Base-by-base conservation (phyloP, 2,113 vertebrate species). In the Uropsilus gracilis region DNA sequence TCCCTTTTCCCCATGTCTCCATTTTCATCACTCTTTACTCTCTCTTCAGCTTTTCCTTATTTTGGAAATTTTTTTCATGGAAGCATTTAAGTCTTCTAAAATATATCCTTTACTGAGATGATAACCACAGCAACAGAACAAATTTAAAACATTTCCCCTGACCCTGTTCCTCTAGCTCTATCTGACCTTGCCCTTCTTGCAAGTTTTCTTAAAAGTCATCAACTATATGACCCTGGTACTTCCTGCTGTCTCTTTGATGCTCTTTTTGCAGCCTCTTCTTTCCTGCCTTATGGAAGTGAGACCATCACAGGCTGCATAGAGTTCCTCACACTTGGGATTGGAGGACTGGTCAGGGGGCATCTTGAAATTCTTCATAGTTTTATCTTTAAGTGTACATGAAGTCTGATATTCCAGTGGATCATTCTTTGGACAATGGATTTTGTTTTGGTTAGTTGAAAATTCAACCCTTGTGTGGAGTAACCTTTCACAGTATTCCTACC, bases 311-410 rank as follows among this genome's bases (percentile, higher is more conserved):
- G 10, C 22, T 9, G 1, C 24, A 64, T 7, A 42, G 12, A 44
- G 9, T 4, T 42, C 1, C 24, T 1, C 0, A 0, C 2, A 1
- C 8, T 14, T 48, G 46, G 18, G 42, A 5, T 42, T 37, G 46
- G 20, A 44, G 8, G 22, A 34, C n/a, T 6, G 10, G 30, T n/a
- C 1, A 0, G 17, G 50, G 18, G 11, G 22, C 42, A 34, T 80
- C 13, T 46, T 76, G 69, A 87, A 46, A 32, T 89, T 86, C 48
- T 94, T 72, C 0, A 3, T 46, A 39, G 39, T 72, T 75, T 88
- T 73, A n/a, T 75, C 18, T 57, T 88, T 71, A 46, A 84, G 46
- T 22, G 24, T 84, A 28, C 50, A 42, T 1, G 20, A 91, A 69
- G 20, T 78, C 6, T 78, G n/a, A 30, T 39, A n/a, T 28, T 37